Conservation (phyloP, 2,797 vertebrate species). For the Adelosebastes latens region DNA sequence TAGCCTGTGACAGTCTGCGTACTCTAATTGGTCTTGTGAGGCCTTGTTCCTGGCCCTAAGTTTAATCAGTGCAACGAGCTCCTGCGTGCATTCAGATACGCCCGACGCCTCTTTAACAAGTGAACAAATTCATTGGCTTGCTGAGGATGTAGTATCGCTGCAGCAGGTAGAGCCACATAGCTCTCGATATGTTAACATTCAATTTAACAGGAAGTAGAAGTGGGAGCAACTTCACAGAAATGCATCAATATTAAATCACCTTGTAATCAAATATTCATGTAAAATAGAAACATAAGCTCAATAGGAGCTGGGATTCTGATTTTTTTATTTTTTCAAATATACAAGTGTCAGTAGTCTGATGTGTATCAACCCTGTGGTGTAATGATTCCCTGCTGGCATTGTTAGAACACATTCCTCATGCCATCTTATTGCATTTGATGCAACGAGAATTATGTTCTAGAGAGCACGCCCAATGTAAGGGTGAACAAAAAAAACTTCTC, state of each 20-base stretch:
- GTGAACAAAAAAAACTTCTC: background rate
- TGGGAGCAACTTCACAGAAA: slow-evolving; percentile 52
- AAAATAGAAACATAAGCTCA: slow-evolving; percentile 37
- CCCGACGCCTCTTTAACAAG: slow-evolving; percentile 28
- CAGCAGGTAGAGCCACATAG: slow-evolving; percentile 17
- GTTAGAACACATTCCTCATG: background rate
- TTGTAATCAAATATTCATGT: slow-evolving; percentile 56
- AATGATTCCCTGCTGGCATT: background rate
- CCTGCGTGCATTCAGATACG: slow-evolving; percentile 23
- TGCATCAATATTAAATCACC: slow-evolving; percentile 55
- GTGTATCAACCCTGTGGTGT: background rate
- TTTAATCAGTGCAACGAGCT: slow-evolving; percentile 52
- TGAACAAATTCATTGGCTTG: slow-evolving; percentile 41
- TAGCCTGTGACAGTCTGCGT: slow-evolving; percentile 39
- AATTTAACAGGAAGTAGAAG: slow-evolving; percentile 48
- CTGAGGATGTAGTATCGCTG: slow-evolving; percentile 16
- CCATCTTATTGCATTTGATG: background rate
- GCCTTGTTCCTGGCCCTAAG: slow-evolving; percentile 31
- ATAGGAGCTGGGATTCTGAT: background rate
- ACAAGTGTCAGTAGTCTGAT: slow-evolving; percentile 8
- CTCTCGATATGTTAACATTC: slow-evolving; percentile 44
- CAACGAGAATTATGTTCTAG: background rate
- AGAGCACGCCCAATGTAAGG: background rate
- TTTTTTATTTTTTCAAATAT: background rate
- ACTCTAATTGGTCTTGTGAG: slow-evolving; percentile 64